Evolutionary conservation across 2,113 vertebrate species (phyloP), one percentile per base, ranked within the genome.

Genomic region (Boulengeromyrus knoepffleri): DNA sequence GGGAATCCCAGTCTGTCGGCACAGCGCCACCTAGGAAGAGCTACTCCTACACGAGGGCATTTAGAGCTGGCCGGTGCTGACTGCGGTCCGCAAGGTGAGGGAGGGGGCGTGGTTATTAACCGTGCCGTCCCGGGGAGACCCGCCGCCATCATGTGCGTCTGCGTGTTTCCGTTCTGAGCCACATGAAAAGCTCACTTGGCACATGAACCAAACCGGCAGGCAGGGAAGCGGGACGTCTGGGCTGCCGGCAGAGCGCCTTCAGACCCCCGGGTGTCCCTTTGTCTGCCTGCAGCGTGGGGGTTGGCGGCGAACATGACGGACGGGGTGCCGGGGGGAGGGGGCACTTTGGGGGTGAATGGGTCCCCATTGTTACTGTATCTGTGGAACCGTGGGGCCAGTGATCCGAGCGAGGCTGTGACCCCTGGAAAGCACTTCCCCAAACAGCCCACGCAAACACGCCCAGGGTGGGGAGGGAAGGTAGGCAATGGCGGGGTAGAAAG

Each of bases 321-420:
- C 36, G 10, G 49, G 49, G 88, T 3, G 88, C 42, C 1, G 66
- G 39, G 50, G 17, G 46, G 27, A 49, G 74, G 27, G 5, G 27
- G 13, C 2, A 49, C 77, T 86, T 31, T 47, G 84, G 39, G 74
- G 84, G 84, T 87, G 42, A 77, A 70, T 13, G 36, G 45, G 56
- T 91, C 85, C 88, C 94, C 90, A 93, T 95, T 96, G 95, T 96
- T 94, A 95, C 93, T 95, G 95, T 95, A 95, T 95, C 87, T 45
- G 74, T 89, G 94, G 95, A 91, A 89, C 53, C 92, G 93, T 87
- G 89, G 94, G 94, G 92, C 90, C 45, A 45, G 74, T 96, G 94
- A 96, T 95, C 92, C 95, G 95, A 93, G 87, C 93, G 94, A 92
- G 56, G 93, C 92, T 90, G 93, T 94, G 95, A 96, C 94, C 95